These are phyloP conservation scores for Chrysomela aeneicollis DNA, from an alignment of 2,888 invertebrate genomes.

Conservation along the genomic window DNA sequence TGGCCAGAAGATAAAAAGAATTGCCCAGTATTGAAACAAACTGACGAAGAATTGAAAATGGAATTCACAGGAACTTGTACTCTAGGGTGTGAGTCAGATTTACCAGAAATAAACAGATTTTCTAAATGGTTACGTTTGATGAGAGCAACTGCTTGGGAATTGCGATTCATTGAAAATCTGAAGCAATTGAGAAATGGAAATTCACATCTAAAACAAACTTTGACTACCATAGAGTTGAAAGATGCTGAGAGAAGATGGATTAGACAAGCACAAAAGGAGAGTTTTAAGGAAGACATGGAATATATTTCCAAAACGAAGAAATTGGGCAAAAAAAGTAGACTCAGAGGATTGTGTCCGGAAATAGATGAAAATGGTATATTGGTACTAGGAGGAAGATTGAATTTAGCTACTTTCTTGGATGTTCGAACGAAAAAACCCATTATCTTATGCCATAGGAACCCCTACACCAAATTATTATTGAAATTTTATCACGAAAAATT, in stretches of 20 bases:
- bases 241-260: too few relatives aligned
- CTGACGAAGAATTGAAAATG: too few relatives aligned
- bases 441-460: neutral
- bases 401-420: neutral
- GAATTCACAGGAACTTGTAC: too few relatives aligned
- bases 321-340: neutral
- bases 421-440: neutral
- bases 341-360: neutral
- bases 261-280: too few relatives aligned
- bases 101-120: neutral
- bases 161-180: neutral
- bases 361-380: neutral
- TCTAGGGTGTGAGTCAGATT: neutral
- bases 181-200: neutral
- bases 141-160: neutral
- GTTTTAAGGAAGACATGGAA: too few relatives aligned
- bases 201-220: neutral
- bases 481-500: neutral
- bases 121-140: neutral
- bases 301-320: too few relatives aligned
- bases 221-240: too few relatives aligned
- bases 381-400: neutral
- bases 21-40: too few relatives aligned
- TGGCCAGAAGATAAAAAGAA: too few relatives aligned
- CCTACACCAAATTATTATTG: neutral